Base-by-base conservation (phyloP, 2,797 vertebrate genomes). In the Poeciliopsis infans region DNA sequence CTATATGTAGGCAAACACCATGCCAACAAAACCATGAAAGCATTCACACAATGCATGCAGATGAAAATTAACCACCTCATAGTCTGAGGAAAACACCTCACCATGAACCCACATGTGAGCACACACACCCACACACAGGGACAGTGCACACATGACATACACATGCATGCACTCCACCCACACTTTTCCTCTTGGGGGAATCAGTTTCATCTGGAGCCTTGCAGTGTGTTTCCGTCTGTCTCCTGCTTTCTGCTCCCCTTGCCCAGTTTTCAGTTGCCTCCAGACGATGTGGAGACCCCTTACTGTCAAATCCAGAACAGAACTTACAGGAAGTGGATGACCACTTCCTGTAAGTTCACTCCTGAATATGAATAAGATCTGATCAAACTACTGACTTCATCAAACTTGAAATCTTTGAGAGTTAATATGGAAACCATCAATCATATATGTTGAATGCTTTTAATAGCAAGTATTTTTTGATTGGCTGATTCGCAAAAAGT, bases 31-130 rank as follows among this genome's bases (percentile, higher is more conserved):
- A 71, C 15, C 39, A 64, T 61, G 74, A 61, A 75, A 61, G 45
- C 16, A 59, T 41, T 64, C 20, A 23, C 45, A 73, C 74, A 71
- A 74, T 28, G 61, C 76, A 79, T 25, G 72, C n/a, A 79, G 55
- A 87, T 69, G 31, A 31, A 31, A 31, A 31, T 31, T 31, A 31
- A 31, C 31, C 31, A 31, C 31, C 31, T 31, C 31, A 31, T 31
- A 82, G 59, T 61, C 59, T 15, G 57, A 46, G n/a, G 31, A 45
- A 72, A 72, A 15, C 23, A 45, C 51, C 73, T 72, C 28, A 78
- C 66, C 76, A 51, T 41, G 7, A 31, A 18, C 69, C 76, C 81
- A 86, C 77, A 84, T 72, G 11, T 25, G 53, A 25, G 10, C 51
- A 57, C 36, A 25, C 51, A 55, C 12, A 43, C 25, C 4, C 16